Conservation (phyloP, 2,113 vertebrate genomes). For the Parotia lawesii region DNA sequence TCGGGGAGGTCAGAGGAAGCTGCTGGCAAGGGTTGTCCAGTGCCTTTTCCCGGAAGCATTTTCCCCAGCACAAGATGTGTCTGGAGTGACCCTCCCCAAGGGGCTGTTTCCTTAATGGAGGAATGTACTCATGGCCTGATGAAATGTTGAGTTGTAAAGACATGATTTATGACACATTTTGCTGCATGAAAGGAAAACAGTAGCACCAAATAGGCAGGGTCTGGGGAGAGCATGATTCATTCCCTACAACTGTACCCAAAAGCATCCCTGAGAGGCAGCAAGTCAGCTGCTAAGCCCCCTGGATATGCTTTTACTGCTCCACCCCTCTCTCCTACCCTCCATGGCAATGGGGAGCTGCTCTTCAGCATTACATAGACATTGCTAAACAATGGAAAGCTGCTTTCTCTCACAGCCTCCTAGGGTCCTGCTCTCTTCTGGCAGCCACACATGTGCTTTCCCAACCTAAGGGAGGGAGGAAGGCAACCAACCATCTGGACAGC, state of each 20-base stretch:
- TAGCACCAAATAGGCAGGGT: fast-evolving
- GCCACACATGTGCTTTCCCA: not conserved
- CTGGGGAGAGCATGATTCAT: not conserved
- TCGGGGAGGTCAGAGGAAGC: not conserved
- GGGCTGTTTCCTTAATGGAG: not conserved
- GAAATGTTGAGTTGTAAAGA: not conserved
- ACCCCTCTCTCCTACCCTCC: not conserved
- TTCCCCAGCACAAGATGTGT: not conserved
- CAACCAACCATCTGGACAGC: not conserved
- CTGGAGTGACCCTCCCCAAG: not conserved
- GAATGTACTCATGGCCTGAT: not conserved
- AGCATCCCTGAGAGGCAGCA: not conserved
- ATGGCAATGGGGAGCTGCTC: not conserved
- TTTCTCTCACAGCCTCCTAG: not conserved
- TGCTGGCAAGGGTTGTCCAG: not conserved
- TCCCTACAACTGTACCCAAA: fast-evolving
- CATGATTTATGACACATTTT: not conserved
- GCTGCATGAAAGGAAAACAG: not conserved
- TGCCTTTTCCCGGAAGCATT: not conserved
- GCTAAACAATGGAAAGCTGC: not conserved
- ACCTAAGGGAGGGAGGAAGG: not conserved
- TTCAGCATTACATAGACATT: not conserved
- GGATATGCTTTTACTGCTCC: not conserved
- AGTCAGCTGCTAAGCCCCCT: not conserved
- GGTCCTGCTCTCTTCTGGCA: not conserved